Evolutionary conservation across 1,140 invertebrate species (phyloP), one percentile per base, ranked within the genome.

Genomic region (Polyergus mexicanus): DNA sequence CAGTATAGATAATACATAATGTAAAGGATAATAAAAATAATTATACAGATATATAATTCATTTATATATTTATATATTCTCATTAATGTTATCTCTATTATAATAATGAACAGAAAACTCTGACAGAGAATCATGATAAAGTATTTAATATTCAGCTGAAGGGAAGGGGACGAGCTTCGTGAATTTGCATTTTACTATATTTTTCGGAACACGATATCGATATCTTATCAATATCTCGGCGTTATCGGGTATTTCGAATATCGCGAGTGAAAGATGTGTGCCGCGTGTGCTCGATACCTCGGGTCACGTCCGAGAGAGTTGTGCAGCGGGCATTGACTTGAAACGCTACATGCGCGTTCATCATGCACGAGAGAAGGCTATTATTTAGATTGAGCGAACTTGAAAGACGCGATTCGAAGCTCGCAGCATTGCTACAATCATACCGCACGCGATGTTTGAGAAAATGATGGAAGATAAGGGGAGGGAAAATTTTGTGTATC

Each of bases 251-350:
- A 13, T 66, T 6, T n/a, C 0, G 62, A 66, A 54, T 78, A 62
- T 19, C 38, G n/a, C 66, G 66, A 72, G 68, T 83, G 66, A 60
- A 60, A 72, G 35, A 72, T 56, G 51, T 35, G 54, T 44, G 54
- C 74, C 54, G 68, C 38, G 66, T 71, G 77, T 38, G 66, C 71
- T 56, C 56, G 54, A 72, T 72, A 83, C 25, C 13, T 60, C 38
- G 78, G 25, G 78, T 11, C 10, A 19, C 38, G 72, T 83, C 28
- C 54, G 78, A 72, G 78, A 81, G 77, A 83, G 54, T 72, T 83
- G 78, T 25, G 65, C 47, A 69, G 77, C 78, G 78, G 78, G 22
- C 78, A 74, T 83, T 83, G 78, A 83, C 78, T 72, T 74, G 54
- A 60, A 83, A 72, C 54, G 54, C 38, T 35, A 60, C 13, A 16